Base-by-base conservation (phyloP, 2,797 vertebrate genomes). In the Leontocebus nigricollis region DNA sequence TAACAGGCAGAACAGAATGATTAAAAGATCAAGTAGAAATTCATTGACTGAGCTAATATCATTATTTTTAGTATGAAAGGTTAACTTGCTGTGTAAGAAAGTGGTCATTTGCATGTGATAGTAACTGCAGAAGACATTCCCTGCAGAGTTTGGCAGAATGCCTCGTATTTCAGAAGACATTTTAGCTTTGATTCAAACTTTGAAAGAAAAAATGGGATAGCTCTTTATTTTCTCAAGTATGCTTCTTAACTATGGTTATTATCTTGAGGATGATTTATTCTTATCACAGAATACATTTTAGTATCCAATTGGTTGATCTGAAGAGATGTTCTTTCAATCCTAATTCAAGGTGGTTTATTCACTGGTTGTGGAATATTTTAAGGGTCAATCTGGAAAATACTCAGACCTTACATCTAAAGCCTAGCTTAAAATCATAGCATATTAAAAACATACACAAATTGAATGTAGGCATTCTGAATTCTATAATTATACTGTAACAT, bases 1-100 rank as follows among this genome's bases (percentile, higher is more conserved):
- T 84, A 15, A 19, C 4, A 87, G 6, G 83, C 30, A 73, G 48
- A 19, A 88, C 64, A 94, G 64, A 79, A 94, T 95, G 41, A 89
- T 89, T 92, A 94, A 88, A 90, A 93, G 20, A 90, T 87, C 55
- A 81, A 46, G 64, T 44, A 73, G 19, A 85, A 94, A 44, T 89
- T 36, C 50, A 87, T 41, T 59, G n/a, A 33, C 44, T 91, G 41
- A 96, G 55, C 24, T 92, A 95, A 94, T 95, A 55, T 48, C 81
- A 96, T 92, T 97, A 97, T 94, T 96, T 97, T 96, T 76, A 84
- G 24, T n/a, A 76, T 94, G 1, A 94, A 94, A 92, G 55, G 79
- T 84, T 82, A 84, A 24, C 33, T 15, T 88, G 44, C 52, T 41
- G 14, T 30, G 10, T 80, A 77, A 95, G 52, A 95, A 96, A 95